Conservation (phyloP, 1,140 invertebrate genomes). For the Listronotus bonariensis region DNA sequence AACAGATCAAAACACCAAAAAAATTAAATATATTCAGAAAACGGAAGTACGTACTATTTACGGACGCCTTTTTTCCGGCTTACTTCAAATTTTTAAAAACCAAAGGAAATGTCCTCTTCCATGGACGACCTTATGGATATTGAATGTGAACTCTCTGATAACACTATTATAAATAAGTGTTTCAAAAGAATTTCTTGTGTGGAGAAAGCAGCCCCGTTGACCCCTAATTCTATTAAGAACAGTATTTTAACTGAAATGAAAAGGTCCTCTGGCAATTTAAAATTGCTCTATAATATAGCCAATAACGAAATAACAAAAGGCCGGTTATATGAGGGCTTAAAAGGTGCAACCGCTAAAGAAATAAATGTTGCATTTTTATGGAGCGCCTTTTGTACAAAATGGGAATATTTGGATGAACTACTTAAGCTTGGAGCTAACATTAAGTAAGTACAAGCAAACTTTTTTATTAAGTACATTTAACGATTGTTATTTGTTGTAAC, state of each 20-base stretch:
- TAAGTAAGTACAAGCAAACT: constrained; percentile 5
- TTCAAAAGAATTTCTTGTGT: constrained; percentile 1
- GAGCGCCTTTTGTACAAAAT: constrained; percentile 18
- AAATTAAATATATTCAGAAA: too few species aligned
- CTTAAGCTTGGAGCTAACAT: constrained; percentile 21
- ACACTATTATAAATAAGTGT: constrained; percentile 10
- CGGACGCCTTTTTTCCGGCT: too few species aligned
- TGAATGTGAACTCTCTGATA: neutral
- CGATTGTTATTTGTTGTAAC: too few species aligned
- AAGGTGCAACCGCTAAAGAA: constrained; percentile 6
- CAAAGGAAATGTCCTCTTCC: too few species aligned
- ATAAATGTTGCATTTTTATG: constrained; percentile 21
- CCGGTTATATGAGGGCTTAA: neutral
- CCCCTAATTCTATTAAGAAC: neutral
- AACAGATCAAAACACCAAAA: too few species aligned
- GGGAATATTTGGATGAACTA: constrained; percentile 19
- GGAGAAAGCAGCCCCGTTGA: neutral
- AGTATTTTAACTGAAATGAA: constrained; percentile 8
- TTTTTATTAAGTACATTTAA: too few species aligned
- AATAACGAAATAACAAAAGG: neutral
- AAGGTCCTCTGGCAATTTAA: neutral
- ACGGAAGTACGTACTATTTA: too few species aligned
- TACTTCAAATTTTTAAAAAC: too few species aligned
- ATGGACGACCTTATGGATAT: neutral
- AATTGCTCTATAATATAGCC: neutral